phyloP scores from a whole-genome alignment of 2,797 vertebrate species.

The Poeciliopsis turneri region DNA sequence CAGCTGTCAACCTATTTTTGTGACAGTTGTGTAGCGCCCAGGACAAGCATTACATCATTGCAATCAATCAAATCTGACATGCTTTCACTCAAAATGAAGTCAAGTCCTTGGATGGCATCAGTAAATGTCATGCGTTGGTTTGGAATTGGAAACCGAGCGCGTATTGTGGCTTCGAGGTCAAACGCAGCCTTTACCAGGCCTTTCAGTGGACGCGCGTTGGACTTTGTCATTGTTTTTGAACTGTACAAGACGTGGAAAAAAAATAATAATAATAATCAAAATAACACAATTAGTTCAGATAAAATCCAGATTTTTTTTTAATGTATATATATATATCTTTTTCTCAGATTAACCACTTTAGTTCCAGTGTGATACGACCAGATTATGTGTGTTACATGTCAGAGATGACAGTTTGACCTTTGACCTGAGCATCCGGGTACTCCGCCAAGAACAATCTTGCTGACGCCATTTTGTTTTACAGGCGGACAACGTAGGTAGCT shows the following conservation, averaged over 20 bases:
- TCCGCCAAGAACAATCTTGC: not conserved
- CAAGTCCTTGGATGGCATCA: conserved; percentile 74
- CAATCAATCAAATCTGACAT: conserved; percentile 83
- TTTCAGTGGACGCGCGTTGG: conserved; percentile 2
- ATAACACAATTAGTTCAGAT: not conserved
- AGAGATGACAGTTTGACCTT: not conserved
- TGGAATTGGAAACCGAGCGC: conserved; percentile 38
- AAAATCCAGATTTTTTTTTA: not conserved
- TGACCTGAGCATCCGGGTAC: not conserved
- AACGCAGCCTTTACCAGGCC: conserved; percentile 48
- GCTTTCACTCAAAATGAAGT: conserved; percentile 74
- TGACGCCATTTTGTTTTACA: not conserved
- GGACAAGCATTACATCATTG: conserved; percentile 71
- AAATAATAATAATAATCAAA: not conserved
- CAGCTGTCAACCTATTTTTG: conserved; percentile 81
- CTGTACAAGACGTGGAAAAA: not conserved
- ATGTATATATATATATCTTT: not conserved
- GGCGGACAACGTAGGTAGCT: no score
- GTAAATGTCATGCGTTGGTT: conserved; percentile 62
- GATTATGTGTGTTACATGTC: not conserved
- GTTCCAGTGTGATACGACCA: not conserved
- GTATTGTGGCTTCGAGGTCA: conserved; percentile 31
- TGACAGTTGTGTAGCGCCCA: conserved; percentile 67
- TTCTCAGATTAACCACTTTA: conserved; percentile 4
- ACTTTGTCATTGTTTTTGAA: not conserved